Conservation (phyloP, 2,113 vertebrate species). For the Brevimyrus niger region DNA sequence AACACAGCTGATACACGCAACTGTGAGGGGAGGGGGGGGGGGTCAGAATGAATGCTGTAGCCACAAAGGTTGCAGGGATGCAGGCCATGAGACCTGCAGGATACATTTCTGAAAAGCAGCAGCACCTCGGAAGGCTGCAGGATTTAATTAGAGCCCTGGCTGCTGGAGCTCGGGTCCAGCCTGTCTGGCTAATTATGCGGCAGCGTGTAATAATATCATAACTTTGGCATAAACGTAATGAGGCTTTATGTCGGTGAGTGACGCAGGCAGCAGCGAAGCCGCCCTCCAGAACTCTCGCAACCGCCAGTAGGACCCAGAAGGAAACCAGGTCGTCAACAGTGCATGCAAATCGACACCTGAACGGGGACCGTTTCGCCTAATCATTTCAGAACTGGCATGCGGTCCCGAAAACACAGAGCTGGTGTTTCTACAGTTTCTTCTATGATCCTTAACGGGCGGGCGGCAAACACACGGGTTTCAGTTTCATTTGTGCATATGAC, state of each 20-base stretch:
- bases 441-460: not conserved
- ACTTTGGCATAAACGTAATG: not conserved
- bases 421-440: not conserved
- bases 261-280: not conserved
- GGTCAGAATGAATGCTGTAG: not conserved
- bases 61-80: not conserved
- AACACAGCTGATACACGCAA: slow-evolving; percentile 12
- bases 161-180: not conserved
- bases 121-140: not conserved
- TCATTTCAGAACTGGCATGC: not conserved
- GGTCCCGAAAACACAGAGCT: not conserved
- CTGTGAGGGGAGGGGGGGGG: not conserved
- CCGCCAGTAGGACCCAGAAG: not conserved
- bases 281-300: not conserved
- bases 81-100: not conserved
- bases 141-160: not conserved
- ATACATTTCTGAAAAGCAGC: not conserved
- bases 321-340: not conserved
- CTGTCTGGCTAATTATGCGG: not conserved
- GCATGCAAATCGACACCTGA: slow-evolving; percentile 23
- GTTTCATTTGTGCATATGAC: not conserved
- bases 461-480: not conserved
- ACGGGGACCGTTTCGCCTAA: not conserved
- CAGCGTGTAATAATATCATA: not conserved
- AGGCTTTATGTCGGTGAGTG: not conserved